A percentile compares a stretch with the other conserved stretches of the same genome.
Conservation (phyloP, 2,113 vertebrate species). For the Caloenas nicobarica region DNA sequence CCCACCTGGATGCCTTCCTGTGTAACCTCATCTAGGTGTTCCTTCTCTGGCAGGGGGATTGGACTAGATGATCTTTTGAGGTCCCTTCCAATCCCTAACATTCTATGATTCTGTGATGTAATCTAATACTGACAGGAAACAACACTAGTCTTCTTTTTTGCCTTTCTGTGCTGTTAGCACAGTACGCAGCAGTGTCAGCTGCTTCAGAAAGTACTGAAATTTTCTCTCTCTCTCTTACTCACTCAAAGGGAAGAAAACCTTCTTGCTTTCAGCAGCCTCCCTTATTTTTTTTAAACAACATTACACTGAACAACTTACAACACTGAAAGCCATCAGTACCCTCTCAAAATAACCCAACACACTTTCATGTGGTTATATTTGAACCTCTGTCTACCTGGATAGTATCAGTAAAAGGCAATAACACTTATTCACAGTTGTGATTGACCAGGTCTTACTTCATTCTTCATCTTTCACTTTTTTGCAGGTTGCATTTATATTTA, state of each 20-base stretch:
- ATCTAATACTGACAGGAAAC: constrained; percentile 53
- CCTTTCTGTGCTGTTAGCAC: constrained; percentile 18
- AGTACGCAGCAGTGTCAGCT: neutral
- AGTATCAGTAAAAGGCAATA: neutral
- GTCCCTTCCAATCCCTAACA: too few relatives aligned
- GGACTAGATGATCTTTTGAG: too few relatives aligned
- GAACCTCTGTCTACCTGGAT: neutral
- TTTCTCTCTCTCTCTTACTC: neutral
- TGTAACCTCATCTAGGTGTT: too few relatives aligned
- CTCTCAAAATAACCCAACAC: neutral
- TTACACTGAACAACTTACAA: neutral
- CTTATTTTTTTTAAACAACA: neutral
- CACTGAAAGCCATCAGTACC: neutral
- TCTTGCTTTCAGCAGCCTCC: neutral
- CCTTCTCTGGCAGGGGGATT: too few relatives aligned
- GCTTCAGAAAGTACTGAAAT: neutral
- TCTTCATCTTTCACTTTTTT: neutral
- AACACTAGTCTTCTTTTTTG: neutral
- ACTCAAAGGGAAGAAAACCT: neutral
- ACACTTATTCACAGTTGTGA: neutral
- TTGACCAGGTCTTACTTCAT: constrained; percentile 2
- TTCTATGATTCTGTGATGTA: neutral
- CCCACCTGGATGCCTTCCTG: too few relatives aligned
- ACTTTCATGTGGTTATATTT: neutral
- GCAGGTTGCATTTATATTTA: neutral